A percentile compares a stretch with the other conserved stretches of the same genome.
Evolutionary conservation across 53 echinoderm and acorn worm genomes (phyloP).

Genomic region (Apostichopus leukothele): DNA sequence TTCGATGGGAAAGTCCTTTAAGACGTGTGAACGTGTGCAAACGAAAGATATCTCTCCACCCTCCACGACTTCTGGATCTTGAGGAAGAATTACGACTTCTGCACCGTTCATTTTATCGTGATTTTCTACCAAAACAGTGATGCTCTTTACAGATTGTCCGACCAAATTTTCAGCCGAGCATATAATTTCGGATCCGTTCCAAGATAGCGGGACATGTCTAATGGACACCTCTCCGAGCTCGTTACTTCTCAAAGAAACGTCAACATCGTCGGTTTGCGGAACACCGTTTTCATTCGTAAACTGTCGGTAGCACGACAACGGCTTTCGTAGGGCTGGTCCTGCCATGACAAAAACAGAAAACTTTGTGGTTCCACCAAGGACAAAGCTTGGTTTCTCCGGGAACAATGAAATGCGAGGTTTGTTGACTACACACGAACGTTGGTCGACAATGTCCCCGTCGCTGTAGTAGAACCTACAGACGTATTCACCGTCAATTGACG

Average conservation of each 20-base stretch:
- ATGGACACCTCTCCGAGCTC: constrained; percentile 7
- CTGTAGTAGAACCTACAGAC: constrained; percentile 34
- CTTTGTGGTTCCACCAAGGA: constrained; percentile 31
- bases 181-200: constrained; percentile 34
- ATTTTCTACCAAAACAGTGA: constrained; percentile 21
- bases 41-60: constrained; percentile 32
- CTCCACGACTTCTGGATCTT: constrained; percentile 20
- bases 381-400: constrained; percentile 17
- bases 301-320: constrained; percentile 1
- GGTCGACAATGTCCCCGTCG: constrained; percentile 44
- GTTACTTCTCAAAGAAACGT: constrained; percentile 12
- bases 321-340: constrained; percentile 28
- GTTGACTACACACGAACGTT: constrained; percentile 35
- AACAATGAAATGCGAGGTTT: not conserved
- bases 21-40: constrained; percentile 7
- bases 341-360: constrained; percentile 14
- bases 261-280: constrained; percentile 7
- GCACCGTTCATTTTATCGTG: constrained; percentile 17
- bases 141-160: constrained; percentile 1
- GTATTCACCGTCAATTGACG: constrained; percentile 5
- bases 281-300: not conserved
- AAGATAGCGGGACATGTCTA: not conserved
- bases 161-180: constrained; percentile 40
- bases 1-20: constrained; percentile 13
- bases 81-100: constrained; percentile 8